Evolutionary conservation across 2,888 invertebrate genomes (phyloP).

Genomic region (Orchesellides sinensis): DNA sequence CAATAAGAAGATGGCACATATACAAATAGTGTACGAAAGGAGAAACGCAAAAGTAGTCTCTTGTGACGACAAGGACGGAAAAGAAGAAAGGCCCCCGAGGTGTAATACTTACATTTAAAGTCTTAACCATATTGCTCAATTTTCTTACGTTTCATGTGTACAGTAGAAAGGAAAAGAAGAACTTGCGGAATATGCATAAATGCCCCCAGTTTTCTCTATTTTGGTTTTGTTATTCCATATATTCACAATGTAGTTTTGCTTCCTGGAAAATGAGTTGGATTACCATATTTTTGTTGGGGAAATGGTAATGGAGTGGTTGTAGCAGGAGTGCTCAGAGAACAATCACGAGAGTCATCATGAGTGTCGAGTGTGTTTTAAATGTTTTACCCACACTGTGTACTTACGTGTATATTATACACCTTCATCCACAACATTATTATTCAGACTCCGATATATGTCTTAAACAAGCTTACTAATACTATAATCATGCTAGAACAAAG

Average conservation of each 20-base stretch:
- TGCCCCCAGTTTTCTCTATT: constrained; percentile 2
- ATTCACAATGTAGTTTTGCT: background rate
- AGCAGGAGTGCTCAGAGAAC: background rate
- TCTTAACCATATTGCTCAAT: constrained; percentile 38
- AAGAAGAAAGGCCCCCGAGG: constrained; percentile 35
- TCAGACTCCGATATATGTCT: background rate
- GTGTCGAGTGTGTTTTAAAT: background rate
- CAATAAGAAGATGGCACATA: no score
- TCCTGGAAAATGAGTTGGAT: constrained; percentile 34
- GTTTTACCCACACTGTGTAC: background rate
- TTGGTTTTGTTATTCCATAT: background rate
- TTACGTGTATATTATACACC: constrained; percentile 3
- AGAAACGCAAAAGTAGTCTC: background rate
- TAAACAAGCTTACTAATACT: background rate
- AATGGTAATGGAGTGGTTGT: constrained; percentile 32
- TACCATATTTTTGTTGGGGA: constrained; percentile 37
- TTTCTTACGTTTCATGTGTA: constrained; percentile 10
- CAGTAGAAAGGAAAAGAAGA: background rate
- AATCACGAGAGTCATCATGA: background rate
- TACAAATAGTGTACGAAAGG: no score
- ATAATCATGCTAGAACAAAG: background rate
- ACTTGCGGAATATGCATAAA: background rate
- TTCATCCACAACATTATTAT: background rate
- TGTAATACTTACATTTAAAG: constrained; percentile 24
- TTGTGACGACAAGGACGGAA: constrained; percentile 7